Base-by-base conservation (phyloP, 2,888 invertebrate genomes). In the Hybos culiciformis region DNA sequence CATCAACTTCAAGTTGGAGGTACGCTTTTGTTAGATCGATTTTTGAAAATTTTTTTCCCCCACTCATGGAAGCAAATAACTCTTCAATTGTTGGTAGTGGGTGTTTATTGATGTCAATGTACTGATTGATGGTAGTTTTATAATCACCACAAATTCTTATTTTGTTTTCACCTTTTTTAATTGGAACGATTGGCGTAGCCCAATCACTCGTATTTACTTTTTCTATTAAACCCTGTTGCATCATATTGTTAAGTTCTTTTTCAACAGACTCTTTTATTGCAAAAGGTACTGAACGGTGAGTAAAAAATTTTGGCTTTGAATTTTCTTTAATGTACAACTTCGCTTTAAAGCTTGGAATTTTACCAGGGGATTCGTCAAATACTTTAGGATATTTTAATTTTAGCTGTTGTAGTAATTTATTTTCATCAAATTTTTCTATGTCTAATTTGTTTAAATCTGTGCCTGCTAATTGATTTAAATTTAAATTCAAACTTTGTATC, bases 11-110 rank as follows among this genome's bases (percentile, higher is more conserved):
- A 18, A 61, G 33, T 44, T 63, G 59, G 45, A 60, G 50, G 41
- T 62, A 64, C 4, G 63, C 60, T 38, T 54, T 51, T 3, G 44
- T 42, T 14, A 61, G 49, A 49, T 61, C 58, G 32, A 53, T 57
- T 46, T 56, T 54, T 5, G 52, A 49, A 46, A 54, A 55, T 29
- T 44, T 52, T 3, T 43, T 38, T 1, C 54, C 54, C 3, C 52
- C 53, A 14, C 51, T 42, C 42, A 58, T 46, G 8, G 38, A 45
- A 21, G 43, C 51, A 51, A 51, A 56, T 42, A 48, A 42, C 44
- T 54, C 55, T 8, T 55, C 52, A 1, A 51, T 49, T 24, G 50
- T 50, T 9, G 53, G 56, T 31, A 56, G 40, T 3, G 56, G 56
- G 41, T 58, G 48, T 39, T 53, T 47, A 42, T 56, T 53, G 2